Conservation (phyloP, 2,888 invertebrate genomes). For the Pammene fasciana region DNA sequence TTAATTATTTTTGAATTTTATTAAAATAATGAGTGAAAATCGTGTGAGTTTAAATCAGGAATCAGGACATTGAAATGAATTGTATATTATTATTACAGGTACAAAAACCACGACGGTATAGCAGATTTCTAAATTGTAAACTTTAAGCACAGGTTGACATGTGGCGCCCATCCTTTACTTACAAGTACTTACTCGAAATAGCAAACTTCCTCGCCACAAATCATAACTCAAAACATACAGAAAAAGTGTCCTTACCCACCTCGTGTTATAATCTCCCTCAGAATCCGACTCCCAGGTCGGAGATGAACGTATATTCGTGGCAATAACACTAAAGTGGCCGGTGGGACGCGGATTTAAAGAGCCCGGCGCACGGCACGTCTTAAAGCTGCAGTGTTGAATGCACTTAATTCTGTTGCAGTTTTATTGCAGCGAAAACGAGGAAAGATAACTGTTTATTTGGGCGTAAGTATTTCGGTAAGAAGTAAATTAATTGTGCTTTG, state of each 20-base stretch:
- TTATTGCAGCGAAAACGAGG: constrained; percentile 16
- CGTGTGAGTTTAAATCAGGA: too few relatives aligned
- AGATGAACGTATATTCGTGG: constrained; percentile 63
- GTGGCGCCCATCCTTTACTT: too few relatives aligned
- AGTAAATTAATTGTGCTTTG: constrained; percentile 12
- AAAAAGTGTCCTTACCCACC: neutral
- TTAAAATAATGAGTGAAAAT: too few relatives aligned
- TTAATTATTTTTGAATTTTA: too few relatives aligned
- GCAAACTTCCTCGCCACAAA: neutral
- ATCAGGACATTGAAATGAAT: too few relatives aligned
- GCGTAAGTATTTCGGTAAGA: neutral
- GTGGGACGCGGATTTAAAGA: constrained; percentile 55
- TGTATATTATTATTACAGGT: too few relatives aligned
- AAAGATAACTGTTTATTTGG: constrained; percentile 9
- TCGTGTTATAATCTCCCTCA: constrained; percentile 38
- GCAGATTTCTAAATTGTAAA: too few relatives aligned
- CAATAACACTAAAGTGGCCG: constrained; percentile 73
- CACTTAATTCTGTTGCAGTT: constrained; percentile 42
- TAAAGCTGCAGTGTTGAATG: constrained; percentile 36
- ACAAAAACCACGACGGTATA: too few relatives aligned
- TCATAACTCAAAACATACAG: neutral
- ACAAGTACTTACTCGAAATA: too few relatives aligned
- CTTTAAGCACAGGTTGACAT: too few relatives aligned
- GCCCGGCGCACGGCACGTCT: constrained; percentile 22
- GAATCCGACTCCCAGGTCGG: constrained; percentile 50